Evolutionary conservation across 2,797 vertebrate genomes (phyloP).

Genomic region (Halcyon chelicuti): DNA sequence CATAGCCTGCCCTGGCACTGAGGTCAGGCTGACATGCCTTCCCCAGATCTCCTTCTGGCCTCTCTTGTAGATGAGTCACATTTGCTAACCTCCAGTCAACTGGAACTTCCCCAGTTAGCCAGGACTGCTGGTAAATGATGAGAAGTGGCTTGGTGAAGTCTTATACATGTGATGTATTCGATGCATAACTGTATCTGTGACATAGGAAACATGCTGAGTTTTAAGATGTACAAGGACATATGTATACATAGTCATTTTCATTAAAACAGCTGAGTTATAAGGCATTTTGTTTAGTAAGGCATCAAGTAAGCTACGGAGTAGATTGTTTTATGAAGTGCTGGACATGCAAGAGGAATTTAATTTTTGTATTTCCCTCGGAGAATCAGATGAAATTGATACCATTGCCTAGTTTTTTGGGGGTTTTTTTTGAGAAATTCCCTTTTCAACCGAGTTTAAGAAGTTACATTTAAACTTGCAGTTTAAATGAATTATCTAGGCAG

Average conservation of each 20-base stretch:
- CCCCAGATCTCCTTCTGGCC: neutral
- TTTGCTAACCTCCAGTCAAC: neutral
- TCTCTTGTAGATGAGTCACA: neutral
- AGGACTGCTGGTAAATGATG: neutral
- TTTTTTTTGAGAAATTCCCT: neutral
- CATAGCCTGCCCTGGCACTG: neutral
- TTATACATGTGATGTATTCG: neutral
- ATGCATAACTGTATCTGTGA: neutral
- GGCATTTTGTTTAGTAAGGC: neutral
- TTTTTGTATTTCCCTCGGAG: neutral
- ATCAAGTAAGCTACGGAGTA: neutral
- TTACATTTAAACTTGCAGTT: neutral
- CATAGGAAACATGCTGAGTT: neutral
- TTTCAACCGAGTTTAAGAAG: neutral
- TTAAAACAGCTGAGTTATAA: neutral
- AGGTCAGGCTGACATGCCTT: neutral
- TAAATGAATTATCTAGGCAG: neutral
- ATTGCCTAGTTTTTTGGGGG: no score
- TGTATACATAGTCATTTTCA: neutral
- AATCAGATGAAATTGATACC: neutral
- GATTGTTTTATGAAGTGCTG: neutral
- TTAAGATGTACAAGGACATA: neutral
- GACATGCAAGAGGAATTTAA: neutral
- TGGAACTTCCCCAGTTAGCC: neutral
- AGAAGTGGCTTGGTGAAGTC: neutral